phyloP scores from a whole-genome alignment of 2,113 vertebrate species.

The Gambusia affinis region DNA sequence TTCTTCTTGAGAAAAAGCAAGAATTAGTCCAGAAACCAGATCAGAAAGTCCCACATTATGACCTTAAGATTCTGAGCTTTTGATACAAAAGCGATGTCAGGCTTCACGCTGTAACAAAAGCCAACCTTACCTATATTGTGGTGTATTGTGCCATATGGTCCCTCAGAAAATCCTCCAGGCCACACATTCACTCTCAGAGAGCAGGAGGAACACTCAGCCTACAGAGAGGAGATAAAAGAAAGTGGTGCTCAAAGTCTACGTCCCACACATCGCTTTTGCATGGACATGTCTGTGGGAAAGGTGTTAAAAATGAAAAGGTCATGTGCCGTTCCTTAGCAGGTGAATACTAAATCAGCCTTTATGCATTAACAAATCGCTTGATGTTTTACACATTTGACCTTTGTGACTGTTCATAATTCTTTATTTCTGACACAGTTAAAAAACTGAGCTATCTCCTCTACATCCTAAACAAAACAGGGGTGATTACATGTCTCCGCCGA shows the following conservation, averaged over 20 bases:
- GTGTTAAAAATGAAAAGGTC: background rate
- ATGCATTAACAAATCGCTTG: background rate
- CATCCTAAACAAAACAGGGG: conserved; percentile 13
- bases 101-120: background rate
- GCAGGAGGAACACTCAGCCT: conserved; percentile 34
- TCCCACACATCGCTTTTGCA: background rate
- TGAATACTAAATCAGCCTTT: background rate
- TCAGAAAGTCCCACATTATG: conserved; percentile 1
- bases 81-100: conserved; percentile 14
- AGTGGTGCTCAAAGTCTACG: background rate
- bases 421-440: conserved; percentile 7
- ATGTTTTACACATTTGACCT: background rate
- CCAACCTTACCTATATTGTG: conserved; percentile 70
- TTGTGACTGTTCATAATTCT: conserved; percentile 2
- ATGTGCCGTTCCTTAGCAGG: background rate
- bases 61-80: background rate
- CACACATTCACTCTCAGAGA: conserved; percentile 53
- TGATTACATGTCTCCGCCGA: conserved; percentile 10
- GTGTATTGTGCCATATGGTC: conserved; percentile 74
- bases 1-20: background rate
- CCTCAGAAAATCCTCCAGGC: conserved; percentile 54
- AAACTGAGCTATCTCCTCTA: background rate
- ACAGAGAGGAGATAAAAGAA: conserved; percentile 14
- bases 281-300: background rate
- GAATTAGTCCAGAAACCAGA: conserved; percentile 10